Conservation (phyloP, 2,797 vertebrate genomes). For the Leptoclinus maculatus region DNA sequence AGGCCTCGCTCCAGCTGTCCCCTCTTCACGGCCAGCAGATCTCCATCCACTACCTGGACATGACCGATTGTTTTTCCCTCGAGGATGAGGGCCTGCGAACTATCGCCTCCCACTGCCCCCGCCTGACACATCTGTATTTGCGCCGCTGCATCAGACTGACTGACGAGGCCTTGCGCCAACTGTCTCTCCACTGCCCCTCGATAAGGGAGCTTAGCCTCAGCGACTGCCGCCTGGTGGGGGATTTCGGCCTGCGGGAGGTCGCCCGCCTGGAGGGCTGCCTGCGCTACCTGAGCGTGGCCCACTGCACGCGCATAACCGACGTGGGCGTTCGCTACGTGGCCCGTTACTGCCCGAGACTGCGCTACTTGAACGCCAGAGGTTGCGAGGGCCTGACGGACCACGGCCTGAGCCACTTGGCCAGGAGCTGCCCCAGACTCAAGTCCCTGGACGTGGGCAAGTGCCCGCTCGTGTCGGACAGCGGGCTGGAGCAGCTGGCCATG, state of each 20-base stretch:
- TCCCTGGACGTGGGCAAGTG: slow-evolving; percentile 98
- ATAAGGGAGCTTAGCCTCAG: slow-evolving; percentile 95
- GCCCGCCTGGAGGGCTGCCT: slow-evolving; percentile 95
- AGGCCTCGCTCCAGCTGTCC: slow-evolving; percentile 93
- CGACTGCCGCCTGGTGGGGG: slow-evolving; percentile 95
- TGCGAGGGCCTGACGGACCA: slow-evolving; percentile 99
- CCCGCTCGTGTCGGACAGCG: slow-evolving; percentile 94
- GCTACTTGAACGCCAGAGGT: slow-evolving; percentile 84
- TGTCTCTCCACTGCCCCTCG: slow-evolving; percentile 93
- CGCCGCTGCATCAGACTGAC: slow-evolving; percentile 95
- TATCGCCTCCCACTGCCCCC: slow-evolving; percentile 96
- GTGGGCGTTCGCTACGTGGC: slow-evolving; percentile 97
- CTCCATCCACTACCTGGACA: slow-evolving; percentile 97
- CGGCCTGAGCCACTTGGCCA: slow-evolving; percentile 93
- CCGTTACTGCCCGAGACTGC: slow-evolving; percentile 93
- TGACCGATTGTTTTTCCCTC: slow-evolving; percentile 98
- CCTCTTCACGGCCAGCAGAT: slow-evolving; percentile 96
- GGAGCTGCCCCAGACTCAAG: slow-evolving; percentile 95
- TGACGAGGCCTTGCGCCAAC: slow-evolving; percentile 94
- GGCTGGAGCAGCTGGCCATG: slow-evolving; percentile 95
- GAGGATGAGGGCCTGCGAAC: slow-evolving; percentile 97
- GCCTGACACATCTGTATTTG: slow-evolving; percentile 95
- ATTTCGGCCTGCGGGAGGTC: slow-evolving; percentile 95
- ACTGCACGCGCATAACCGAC: slow-evolving; percentile 96
- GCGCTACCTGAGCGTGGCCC: slow-evolving; percentile 96